These are phyloP conservation scores for Sciaenops ocellatus DNA, from an alignment of 2,797 vertebrate species.

Conservation along the genomic window DNA sequence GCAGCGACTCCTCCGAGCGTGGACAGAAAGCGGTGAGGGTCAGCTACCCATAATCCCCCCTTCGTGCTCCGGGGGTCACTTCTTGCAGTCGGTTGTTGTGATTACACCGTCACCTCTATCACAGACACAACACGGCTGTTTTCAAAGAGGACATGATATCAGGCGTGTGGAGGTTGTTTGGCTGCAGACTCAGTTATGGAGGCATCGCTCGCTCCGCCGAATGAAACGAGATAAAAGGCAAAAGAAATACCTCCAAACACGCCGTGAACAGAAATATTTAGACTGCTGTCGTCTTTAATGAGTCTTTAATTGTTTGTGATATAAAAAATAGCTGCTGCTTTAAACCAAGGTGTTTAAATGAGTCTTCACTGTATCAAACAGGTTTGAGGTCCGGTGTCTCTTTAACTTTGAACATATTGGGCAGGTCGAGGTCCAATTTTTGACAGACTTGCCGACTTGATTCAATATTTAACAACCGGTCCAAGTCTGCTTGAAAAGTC, in stretches of 20 bases:
- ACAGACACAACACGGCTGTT: not conserved
- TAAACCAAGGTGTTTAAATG: not conserved
- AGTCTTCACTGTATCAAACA: no score
- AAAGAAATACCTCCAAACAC: not conserved
- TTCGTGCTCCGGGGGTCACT: not conserved
- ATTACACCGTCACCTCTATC: slow-evolving; percentile 6
- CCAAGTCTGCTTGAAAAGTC: no score
- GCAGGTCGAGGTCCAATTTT: no score
- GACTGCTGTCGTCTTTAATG: not conserved
- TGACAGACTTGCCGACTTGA: no score
- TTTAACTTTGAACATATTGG: no score
- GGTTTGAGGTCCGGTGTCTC: no score
- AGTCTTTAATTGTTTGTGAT: not conserved
- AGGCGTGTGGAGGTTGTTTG: not conserved
- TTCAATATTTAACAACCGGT: no score
- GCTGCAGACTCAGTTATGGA: not conserved
- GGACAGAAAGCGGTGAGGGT: not conserved
- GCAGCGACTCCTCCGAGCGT: not conserved
- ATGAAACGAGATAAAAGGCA: not conserved
- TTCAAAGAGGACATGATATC: not conserved
- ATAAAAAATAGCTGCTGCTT: no score
- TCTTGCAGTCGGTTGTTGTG: not conserved
- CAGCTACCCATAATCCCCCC: slow-evolving; percentile 27
- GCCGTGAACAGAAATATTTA: not conserved
- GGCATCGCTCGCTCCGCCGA: not conserved